Evolutionary conservation across 1,140 invertebrate species (phyloP), one percentile per base, ranked within the genome.

Genomic region (Spodoptera frugiperda): DNA sequence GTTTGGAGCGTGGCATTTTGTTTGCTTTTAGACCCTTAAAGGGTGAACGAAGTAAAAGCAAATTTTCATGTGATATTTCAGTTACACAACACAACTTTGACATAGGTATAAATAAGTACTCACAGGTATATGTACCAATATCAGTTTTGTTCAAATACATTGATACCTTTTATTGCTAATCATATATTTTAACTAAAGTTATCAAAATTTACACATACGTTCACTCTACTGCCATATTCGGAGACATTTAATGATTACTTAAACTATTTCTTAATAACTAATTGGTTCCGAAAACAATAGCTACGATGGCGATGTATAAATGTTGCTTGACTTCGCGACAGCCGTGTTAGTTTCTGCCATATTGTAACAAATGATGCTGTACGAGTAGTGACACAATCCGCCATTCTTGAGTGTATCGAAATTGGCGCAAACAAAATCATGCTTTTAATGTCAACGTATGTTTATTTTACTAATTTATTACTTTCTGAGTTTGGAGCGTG

Each of bases 301-400:
- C n/a, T n/a, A n/a, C 15, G 59, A 44, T 63, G 59, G 33, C 33
- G 33, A 63, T 63, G 59, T n/a, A 63, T 44, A 63, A 63, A 63
- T 63, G 59, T 63, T 11, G 59, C 59, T 44, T 44, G 33, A 63
- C 33, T 15, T 44, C 59, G 17, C 33, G 72, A 75, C 72, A 75
- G 57, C 72, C 46, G 14, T 30, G 72, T 75, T 75, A 54, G 72
- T n/a, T n/a, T 48, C 72, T 75, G 72, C 61, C 59, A 63, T 44
- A 75, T 75, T 75, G 72, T 75, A 63, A 65, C 72, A 75, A 75
- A 75, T 75, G 72, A 75, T 63, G n/a, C n/a, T 48, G 57, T 65
- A 75, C 63, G 33, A 39, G 6, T n/a, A 63, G 15, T 14, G 59
- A 63, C 59, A 63, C 59, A 6, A 63, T 63, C 33, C 59, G 59